A percentile compares a stretch with the other conserved stretches of the same genome.
These are phyloP conservation scores for Rattus rattus DNA, from an alignment of 2,113 vertebrate genomes.

Conservation along the genomic window DNA sequence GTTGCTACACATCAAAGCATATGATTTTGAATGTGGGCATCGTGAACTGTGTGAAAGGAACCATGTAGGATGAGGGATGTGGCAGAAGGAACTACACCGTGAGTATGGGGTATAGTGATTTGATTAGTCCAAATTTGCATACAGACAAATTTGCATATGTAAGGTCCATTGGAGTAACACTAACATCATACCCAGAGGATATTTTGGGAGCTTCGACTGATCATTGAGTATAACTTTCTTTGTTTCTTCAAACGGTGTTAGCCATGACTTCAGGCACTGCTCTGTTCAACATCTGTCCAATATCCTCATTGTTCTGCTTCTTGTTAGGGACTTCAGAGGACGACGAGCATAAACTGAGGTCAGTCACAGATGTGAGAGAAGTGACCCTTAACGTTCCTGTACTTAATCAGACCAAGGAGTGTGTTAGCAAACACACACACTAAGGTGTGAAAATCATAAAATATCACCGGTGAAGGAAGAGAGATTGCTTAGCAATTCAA, in stretches of 20 bases:
- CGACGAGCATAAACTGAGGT: slow-evolving; percentile 49
- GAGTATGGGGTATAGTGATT: background rate
- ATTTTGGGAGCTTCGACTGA: background rate
- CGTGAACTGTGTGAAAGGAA: background rate
- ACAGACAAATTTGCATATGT: background rate
- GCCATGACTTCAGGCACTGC: background rate
- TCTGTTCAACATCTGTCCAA: slow-evolving; percentile 33
- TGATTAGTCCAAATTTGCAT: background rate
- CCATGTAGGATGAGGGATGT: background rate
- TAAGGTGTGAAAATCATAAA: slow-evolving; percentile 75
- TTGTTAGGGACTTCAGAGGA: slow-evolving; percentile 67
- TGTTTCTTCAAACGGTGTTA: background rate
- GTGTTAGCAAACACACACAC: slow-evolving; percentile 73
- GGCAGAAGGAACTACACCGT: background rate
- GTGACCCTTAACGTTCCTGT: slow-evolving; percentile 69
- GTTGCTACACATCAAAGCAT: background rate
- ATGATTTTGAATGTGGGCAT: background rate
- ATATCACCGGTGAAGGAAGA: slow-evolving; percentile 66
- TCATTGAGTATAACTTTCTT: slow-evolving; percentile 15
- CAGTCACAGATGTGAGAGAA: slow-evolving; percentile 55
- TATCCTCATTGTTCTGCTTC: slow-evolving; percentile 63
- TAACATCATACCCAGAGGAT: background rate
- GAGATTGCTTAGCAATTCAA: slow-evolving; percentile 55
- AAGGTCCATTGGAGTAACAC: background rate
- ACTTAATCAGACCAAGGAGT: slow-evolving; percentile 76